Percentiles rank a stretch among this genome's conserved stretches.
Evolutionary conservation across 1,140 invertebrate species (phyloP).

Genomic region (Cydia fagiglandana): DNA sequence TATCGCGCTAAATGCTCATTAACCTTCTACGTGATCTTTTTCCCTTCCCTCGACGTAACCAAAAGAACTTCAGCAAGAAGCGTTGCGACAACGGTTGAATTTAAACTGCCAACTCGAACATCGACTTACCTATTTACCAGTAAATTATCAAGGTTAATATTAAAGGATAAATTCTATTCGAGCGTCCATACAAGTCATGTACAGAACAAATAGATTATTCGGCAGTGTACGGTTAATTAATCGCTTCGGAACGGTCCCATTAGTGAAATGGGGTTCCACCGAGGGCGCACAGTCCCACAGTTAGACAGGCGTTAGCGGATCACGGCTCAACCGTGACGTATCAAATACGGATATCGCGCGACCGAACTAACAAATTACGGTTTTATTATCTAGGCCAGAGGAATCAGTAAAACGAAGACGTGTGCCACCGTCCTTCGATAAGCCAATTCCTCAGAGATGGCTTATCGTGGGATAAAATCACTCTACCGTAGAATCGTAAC

Average conservation of each 20-base stretch:
- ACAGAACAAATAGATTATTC: constrained; percentile 55
- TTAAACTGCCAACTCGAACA: constrained; percentile 4
- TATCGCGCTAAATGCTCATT: constrained; percentile 50
- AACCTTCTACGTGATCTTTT: constrained; percentile 47
- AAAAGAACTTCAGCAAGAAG: constrained; percentile 9
- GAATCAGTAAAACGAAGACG: constrained; percentile 43
- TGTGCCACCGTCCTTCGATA: constrained; percentile 39
- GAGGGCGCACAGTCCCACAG: constrained; percentile 42
- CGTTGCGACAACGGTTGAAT: neutral
- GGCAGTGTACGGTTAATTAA: constrained; percentile 60
- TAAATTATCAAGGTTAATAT: constrained; percentile 24
- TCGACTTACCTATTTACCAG: neutral
- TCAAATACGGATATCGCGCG: constrained; percentile 34
- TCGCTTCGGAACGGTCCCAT: constrained; percentile 54
- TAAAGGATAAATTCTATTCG: constrained; percentile 34
- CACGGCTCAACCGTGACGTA: constrained; percentile 39
- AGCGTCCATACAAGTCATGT: constrained; percentile 41
- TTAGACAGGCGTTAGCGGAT: constrained; percentile 38
- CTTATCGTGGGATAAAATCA: constrained; percentile 52
- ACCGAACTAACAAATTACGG: constrained; percentile 35
- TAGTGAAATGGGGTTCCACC: constrained; percentile 48
- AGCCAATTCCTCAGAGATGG: constrained; percentile 47
- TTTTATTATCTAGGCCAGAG: constrained; percentile 35
- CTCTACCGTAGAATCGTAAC: constrained; percentile 54
- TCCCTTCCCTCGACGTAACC: constrained; percentile 12